Conservation (phyloP, 2,113 vertebrate genomes). For the Sminthopsis crassicaudata region DNA sequence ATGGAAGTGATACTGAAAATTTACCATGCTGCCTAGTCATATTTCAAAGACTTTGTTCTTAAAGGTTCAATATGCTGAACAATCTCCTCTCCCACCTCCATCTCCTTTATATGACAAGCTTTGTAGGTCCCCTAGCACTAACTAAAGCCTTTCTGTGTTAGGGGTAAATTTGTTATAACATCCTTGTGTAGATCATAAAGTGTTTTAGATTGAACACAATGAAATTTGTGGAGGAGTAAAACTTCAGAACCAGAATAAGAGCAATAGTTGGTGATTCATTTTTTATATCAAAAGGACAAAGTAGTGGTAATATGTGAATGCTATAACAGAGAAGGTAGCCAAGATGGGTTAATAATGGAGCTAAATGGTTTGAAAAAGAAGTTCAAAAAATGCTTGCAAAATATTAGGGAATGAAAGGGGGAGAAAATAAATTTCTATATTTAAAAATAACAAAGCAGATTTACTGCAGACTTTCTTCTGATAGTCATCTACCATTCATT, state of each 20-base stretch:
- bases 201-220: neutral
- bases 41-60: neutral
- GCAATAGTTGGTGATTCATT: neutral
- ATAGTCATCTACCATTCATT: too few relatives aligned
- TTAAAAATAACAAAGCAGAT: too few relatives aligned
- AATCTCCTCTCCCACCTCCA: neutral
- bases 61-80: neutral
- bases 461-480: too few relatives aligned
- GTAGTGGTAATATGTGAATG: neutral
- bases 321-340: neutral
- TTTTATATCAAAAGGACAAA: neutral
- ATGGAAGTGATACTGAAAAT: neutral
- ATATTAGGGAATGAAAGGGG: too few relatives aligned
- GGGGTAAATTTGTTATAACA: neutral
- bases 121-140: neutral
- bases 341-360: neutral
- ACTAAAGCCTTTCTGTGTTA: neutral
- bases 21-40: neutral
- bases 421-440: too few relatives aligned
- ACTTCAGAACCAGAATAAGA: neutral
- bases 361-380: neutral
- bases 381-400: neutral
- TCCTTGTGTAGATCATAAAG: neutral
- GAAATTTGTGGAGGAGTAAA: neutral
- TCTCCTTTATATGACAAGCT: neutral